Percentiles rank a stretch among this genome's conserved stretches.
Conservation (phyloP, 2,113 vertebrate species). For the Sitta europaea region DNA sequence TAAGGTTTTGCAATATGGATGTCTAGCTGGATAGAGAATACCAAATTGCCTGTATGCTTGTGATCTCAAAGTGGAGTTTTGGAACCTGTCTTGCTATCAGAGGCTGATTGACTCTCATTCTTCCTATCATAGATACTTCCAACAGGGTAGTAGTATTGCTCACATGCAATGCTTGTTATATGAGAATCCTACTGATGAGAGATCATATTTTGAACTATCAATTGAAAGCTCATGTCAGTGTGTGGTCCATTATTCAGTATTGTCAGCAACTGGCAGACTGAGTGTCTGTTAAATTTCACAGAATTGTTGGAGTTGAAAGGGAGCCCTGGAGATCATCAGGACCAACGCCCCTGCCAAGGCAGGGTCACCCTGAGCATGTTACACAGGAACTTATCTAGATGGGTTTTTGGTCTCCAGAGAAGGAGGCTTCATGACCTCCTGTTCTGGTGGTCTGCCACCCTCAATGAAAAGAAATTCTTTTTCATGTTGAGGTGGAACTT, state of each 20-base stretch:
- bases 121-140: not conserved
- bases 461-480: not conserved
- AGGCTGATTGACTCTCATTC: not conserved
- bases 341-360: not conserved
- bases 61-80: not conserved
- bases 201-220: not conserved
- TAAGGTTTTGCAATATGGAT: not conserved
- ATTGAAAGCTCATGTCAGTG: not conserved
- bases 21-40: not conserved
- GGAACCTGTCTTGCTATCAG: not conserved
- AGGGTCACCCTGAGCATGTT: not conserved
- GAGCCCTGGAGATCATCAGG: not conserved
- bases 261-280: not conserved
- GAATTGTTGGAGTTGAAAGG: not conserved
- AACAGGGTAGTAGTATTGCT: not conserved
- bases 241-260: not conserved
- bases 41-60: fast-evolving
- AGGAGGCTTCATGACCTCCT: not conserved
- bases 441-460: not conserved
- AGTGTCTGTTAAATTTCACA: not conserved
- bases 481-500: not conserved
- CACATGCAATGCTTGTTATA: not conserved
- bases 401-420: not conserved
- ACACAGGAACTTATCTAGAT: not conserved
- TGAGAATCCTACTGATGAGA: not conserved